Conservation (phyloP, 1,140 invertebrate species). For the Anastrepha obliqua region DNA sequence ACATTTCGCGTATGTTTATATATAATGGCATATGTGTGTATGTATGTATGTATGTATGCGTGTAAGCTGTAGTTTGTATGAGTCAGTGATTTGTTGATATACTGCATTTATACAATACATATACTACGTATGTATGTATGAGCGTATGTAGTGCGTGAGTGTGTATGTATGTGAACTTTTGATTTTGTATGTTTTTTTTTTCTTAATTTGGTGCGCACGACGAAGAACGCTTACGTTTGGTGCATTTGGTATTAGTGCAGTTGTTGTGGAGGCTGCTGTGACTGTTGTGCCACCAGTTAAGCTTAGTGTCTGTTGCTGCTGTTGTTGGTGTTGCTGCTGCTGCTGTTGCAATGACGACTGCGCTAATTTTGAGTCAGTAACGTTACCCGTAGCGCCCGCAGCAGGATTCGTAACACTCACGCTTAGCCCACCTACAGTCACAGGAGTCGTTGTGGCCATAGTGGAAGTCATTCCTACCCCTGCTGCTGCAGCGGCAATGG, state of each 20-base stretch:
- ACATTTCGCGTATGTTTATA: not conserved
- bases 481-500: constrained; percentile 3
- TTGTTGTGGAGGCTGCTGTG: constrained; percentile 53
- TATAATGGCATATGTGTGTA: not conserved
- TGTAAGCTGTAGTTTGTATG: not conserved
- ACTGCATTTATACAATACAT: not conserved
- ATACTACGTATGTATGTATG: not conserved
- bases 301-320: constrained; percentile 25
- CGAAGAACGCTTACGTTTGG: constrained; percentile 52
- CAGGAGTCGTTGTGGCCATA: constrained; percentile 37
- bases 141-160: not conserved
- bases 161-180: not conserved
- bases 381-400: not conserved
- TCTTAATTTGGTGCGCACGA: not conserved
- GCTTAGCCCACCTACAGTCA: not conserved
- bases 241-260: constrained; percentile 52
- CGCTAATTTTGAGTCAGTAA: not conserved
- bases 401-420: constrained; percentile 28
- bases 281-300: constrained; percentile 49
- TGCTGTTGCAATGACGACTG: constrained; percentile 53
- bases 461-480: constrained; percentile 30
- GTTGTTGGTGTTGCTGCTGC: constrained; percentile 53
- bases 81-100: constrained; percentile 12
- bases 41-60: constrained; percentile 3
- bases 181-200: not conserved